These are phyloP conservation scores for Solenopsis invicta DNA, from an alignment of 1,140 invertebrate genomes.

Conservation along the genomic window DNA sequence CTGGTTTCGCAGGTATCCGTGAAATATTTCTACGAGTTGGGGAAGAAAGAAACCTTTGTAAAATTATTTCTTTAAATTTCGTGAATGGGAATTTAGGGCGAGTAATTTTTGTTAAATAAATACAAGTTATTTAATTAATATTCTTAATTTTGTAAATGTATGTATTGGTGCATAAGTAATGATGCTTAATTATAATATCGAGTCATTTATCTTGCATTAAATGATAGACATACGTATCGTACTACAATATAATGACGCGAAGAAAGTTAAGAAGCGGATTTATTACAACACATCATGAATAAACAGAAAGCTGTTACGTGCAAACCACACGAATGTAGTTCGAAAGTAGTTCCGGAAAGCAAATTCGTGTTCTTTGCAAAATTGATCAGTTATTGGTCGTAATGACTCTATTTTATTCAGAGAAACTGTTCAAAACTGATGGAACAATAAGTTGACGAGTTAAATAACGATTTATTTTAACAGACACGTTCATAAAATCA, in stretches of 20 bases:
- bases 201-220: not conserved
- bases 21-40: constrained; percentile 26
- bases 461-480: not conserved
- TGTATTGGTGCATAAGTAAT: not conserved
- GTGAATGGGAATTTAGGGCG: not conserved
- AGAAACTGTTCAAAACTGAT: constrained; percentile 3
- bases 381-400: constrained; percentile 4
- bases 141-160: not conserved
- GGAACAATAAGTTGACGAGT: not conserved
- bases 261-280: constrained; percentile 30
- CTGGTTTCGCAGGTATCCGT: constrained; percentile 18
- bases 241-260: constrained; percentile 5
- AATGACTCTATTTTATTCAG: not conserved
- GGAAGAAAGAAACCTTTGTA: not conserved
- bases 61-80: constrained; percentile 2
- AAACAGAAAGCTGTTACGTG: constrained; percentile 51
- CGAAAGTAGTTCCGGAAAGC: constrained; percentile 49
- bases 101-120: not conserved
- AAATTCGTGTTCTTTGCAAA: constrained; percentile 18
- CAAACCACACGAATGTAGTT: constrained; percentile 1
- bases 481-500: not conserved
- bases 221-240: not conserved
- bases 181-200: not conserved
- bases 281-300: constrained; percentile 28
- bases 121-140: not conserved